Evolutionary conservation across 1,140 invertebrate species (phyloP), one percentile per base, ranked within the genome.

Genomic region (Battus philenor): DNA sequence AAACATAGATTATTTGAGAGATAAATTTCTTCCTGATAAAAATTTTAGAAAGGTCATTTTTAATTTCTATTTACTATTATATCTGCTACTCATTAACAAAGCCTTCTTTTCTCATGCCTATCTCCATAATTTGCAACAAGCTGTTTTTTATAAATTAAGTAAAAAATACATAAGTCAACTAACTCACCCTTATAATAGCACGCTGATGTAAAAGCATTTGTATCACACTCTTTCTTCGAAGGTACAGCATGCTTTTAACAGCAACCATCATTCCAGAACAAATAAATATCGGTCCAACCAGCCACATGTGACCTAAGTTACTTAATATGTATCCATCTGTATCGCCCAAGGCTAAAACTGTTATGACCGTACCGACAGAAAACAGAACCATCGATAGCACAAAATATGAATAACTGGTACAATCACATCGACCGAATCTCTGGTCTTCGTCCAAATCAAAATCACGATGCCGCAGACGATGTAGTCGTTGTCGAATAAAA

Each of bases 211-310:
- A 72, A 22, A 91, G 83, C 88, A 91, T 90, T 68, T 90, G 88
- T 43, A 91, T 89, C 26, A 91, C 87, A 63, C 89, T 90, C 68
- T 91, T 91, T 67, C 89, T 87, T 54, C 90, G 73, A 32, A 91
- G 76, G 71, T 91, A 91, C 18, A 92, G 68, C 79, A 91, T 89
- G 61, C 89, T 91, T 66, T 91, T 91, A 1, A 91, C 89, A 31
- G 90, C 91, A 20, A 92, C 88, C 90, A 91, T 90, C 54, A 91
- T 87, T 34, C 90, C 90, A 24, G 90, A 91, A 76, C 90, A 90
- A 51, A 91, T 90, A 69, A 91, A 90, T 62, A 91, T 89, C 7
- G 90, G 90, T 49, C 90, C 91, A 10, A 91, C 89, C 4, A 91
- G 81, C 90, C 90, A 92, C 90, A 91, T 90, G 73, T 91, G 90